phyloP scores from a whole-genome alignment of 2,113 vertebrate genomes.

The Saccopteryx leptura region DNA sequence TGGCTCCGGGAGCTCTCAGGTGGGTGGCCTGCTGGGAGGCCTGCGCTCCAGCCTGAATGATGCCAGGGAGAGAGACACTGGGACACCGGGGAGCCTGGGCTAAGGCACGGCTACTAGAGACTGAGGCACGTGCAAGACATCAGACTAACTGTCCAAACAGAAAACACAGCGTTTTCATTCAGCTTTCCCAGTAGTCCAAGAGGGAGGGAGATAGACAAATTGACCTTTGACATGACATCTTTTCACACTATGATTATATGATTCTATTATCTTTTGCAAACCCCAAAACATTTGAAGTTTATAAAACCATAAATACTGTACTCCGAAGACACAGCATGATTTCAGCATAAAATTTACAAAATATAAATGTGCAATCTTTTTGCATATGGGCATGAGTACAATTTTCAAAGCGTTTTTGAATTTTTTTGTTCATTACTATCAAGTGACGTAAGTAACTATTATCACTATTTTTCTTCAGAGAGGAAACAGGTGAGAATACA shows the following conservation, averaged over 20 bases:
- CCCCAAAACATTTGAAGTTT: neutral
- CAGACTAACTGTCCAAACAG: neutral
- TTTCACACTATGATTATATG: neutral
- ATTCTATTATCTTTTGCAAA: neutral
- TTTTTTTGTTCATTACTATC: neutral
- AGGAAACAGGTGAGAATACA: constrained; percentile 22
- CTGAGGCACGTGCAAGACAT: neutral
- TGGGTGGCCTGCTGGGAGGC: too few relatives aligned
- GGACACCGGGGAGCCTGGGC: neutral
- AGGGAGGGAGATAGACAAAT: neutral
- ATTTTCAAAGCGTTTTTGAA: neutral
- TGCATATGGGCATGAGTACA: neutral
- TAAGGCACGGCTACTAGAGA: neutral
- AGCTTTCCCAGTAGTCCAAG: neutral
- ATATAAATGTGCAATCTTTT: neutral
- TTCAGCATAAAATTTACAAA: neutral
- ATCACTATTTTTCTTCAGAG: neutral
- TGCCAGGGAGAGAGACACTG: neutral
- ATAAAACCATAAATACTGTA: neutral
- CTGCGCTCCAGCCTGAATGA: neutral
- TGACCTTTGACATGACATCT: neutral
- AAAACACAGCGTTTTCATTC: neutral
- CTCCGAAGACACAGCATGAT: neutral
- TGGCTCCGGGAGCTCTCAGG: neutral
- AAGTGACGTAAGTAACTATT: neutral